Evolutionary conservation across 2,888 invertebrate genomes (phyloP).

Genomic region (Lampropteryx suffumata): DNA sequence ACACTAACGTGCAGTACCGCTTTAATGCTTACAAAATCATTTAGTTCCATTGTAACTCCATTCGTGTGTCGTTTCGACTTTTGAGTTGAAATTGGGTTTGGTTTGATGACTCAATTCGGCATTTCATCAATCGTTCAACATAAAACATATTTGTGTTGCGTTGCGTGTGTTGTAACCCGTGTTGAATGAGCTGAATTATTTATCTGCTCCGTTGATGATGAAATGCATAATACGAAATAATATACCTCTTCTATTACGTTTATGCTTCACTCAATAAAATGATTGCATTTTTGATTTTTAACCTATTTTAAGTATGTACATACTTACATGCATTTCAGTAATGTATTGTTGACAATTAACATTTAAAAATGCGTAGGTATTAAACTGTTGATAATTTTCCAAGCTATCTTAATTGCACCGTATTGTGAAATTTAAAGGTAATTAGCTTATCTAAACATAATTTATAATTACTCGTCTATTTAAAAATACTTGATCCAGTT

Average conservation of each 20-base stretch:
- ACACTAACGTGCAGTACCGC: slow-evolving; percentile 13
- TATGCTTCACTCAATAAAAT: too few relatives aligned
- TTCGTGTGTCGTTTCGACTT: not conserved
- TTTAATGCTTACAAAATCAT: slow-evolving; percentile 16
- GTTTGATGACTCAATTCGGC: slow-evolving; percentile 19
- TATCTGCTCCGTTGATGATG: too few relatives aligned
- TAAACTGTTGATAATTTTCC: not conserved
- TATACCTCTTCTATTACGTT: too few relatives aligned
- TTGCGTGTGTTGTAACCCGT: too few relatives aligned
- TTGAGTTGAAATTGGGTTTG: slow-evolving; percentile 5
- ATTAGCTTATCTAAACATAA: slow-evolving; percentile 26
- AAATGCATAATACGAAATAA: too few relatives aligned
- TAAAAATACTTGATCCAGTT: slow-evolving; percentile 28
- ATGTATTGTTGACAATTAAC: not conserved
- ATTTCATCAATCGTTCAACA: slow-evolving; percentile 11
- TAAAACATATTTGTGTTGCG: too few relatives aligned
- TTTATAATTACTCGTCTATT: slow-evolving; percentile 26
- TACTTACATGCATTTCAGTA: too few relatives aligned
- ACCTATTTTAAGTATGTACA: too few relatives aligned
- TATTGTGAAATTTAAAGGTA: slow-evolving; percentile 26
- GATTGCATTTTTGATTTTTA: too few relatives aligned
- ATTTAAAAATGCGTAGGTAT: not conserved
- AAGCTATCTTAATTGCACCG: slow-evolving; percentile 18
- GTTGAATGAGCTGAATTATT: too few relatives aligned
- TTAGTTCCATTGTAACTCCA: slow-evolving; percentile 12